Percentiles rank a stretch among this genome's conserved stretches.
These are phyloP conservation scores for Calameuta idolon DNA, from an alignment of 2,888 invertebrate species.

Conservation along the genomic window DNA sequence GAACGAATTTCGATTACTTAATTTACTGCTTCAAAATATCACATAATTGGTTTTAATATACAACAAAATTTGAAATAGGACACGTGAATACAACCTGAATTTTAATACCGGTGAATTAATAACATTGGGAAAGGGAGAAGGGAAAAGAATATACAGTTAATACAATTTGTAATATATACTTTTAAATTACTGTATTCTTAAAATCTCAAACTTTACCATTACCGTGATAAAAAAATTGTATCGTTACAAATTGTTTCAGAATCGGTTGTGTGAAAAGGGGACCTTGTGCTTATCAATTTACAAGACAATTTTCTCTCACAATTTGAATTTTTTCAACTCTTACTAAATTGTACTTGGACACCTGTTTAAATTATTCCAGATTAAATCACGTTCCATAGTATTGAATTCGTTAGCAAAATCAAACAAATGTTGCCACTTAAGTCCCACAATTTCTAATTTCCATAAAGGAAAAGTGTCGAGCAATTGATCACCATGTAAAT, in stretches of 20 bases:
- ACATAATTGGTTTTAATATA: not conserved
- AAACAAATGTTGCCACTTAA: not conserved
- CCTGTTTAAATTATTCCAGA: not conserved
- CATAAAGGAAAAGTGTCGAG: not conserved
- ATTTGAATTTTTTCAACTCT: not conserved
- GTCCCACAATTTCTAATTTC: not conserved
- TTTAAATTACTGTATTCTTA: not conserved
- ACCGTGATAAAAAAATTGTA: conserved; percentile 22
- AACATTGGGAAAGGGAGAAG: not conserved
- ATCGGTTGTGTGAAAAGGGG: conserved; percentile 17
- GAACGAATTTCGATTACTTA: not conserved
- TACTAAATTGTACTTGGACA: not conserved
- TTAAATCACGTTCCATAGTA: not conserved
- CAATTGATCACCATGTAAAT: not conserved
- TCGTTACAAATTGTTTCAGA: conserved; percentile 4
- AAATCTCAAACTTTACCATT: conserved; percentile 17
- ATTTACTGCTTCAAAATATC: not conserved
- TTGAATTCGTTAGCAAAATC: not conserved
- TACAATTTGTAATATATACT: not conserved
- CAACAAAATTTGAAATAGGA: not conserved
- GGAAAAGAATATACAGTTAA: not conserved
- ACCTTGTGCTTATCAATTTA: conserved; percentile 28
- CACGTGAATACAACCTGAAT: not conserved
- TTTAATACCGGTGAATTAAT: not conserved
- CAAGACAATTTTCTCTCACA: conserved; percentile 13